Evolutionary conservation across 2,113 vertebrate species (phyloP), one percentile per base, ranked within the genome.

Genomic region (Henicopernis longicauda): DNA sequence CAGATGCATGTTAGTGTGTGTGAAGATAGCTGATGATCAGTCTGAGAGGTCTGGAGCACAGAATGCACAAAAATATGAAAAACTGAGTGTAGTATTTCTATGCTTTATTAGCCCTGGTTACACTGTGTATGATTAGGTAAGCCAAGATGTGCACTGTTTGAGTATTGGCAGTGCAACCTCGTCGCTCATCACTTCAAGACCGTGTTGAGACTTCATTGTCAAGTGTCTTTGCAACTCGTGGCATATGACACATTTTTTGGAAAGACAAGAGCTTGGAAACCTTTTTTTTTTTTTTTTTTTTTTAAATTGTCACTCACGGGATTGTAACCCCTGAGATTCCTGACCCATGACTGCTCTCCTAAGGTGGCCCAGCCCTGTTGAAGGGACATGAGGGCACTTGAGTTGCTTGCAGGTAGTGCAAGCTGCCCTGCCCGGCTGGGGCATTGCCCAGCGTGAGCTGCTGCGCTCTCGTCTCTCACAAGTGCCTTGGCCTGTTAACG

Each of bases 161-260:
- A 29, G 9, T 49, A 16, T 5, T 23, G 26, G 5, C 40, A 7
- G 29, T 44, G 45, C 70, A 57, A 5, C 45, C 21, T 31, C 5
- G 0, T 55, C 9, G 2, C 38, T 65, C 40, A 26, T 70, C 34
- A 3, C 74, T 74, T 54, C 27, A 26, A 25, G 29, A 42, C 11
- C 0, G 0, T 17, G 5, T 1, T 29, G 58, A 47, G 20, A 22
- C 36, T 67, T 57, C 3, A 1, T 32, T 71, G 5, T 23, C 29
- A 36, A 34, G 14, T 76, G 26, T 36, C 42, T 62, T 66, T 55
- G 45, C 32, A 31, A 9, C 52, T 61, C 3, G 2, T 12, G 25
- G n/a, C 25, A 1, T 44, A 1, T 34, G 34, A 6, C 3, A 15
- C 12, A 0, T 18, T 44, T 71, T 61, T 66, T 47, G 7, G 11